These are phyloP conservation scores for Sphyrna mokarran DNA, from an alignment of 2,113 vertebrate species.

Conservation along the genomic window DNA sequence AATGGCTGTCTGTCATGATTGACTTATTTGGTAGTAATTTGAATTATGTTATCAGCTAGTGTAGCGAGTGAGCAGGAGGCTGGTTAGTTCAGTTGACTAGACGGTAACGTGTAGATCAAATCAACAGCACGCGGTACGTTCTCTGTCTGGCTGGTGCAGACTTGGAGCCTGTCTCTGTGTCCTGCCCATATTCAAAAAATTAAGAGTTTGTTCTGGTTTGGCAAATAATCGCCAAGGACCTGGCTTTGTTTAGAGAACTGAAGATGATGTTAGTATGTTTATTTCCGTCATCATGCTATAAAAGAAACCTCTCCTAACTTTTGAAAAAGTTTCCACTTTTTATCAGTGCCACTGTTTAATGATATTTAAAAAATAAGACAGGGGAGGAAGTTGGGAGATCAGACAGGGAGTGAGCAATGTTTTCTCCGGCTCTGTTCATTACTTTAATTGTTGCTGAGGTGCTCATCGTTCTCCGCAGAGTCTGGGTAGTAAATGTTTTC, in stretches of 20 bases:
- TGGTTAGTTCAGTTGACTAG: too few species aligned
- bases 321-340: neutral
- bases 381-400: neutral
- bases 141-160: too few species aligned
- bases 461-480: neutral
- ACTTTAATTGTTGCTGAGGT: neutral
- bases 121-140: too few species aligned
- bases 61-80: neutral
- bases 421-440: neutral
- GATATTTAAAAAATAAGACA: neutral
- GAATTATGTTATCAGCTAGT: neutral
- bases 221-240: too few species aligned
- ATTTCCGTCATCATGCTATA: neutral
- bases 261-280: neutral
- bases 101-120: too few species aligned
- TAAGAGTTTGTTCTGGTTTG: too few species aligned
- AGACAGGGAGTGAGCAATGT: neutral
- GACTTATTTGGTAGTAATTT: conserved; percentile 15
- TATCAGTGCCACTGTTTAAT: neutral
- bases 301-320: neutral
- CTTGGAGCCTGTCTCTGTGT: too few species aligned
- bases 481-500: neutral
- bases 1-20: neutral
- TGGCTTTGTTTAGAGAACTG: too few species aligned
- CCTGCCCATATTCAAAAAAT: too few species aligned